A percentile compares a stretch with the other conserved stretches of the same genome.
Conservation (phyloP, 2,888 invertebrate genomes). For the Brachynemurus nebulosus region DNA sequence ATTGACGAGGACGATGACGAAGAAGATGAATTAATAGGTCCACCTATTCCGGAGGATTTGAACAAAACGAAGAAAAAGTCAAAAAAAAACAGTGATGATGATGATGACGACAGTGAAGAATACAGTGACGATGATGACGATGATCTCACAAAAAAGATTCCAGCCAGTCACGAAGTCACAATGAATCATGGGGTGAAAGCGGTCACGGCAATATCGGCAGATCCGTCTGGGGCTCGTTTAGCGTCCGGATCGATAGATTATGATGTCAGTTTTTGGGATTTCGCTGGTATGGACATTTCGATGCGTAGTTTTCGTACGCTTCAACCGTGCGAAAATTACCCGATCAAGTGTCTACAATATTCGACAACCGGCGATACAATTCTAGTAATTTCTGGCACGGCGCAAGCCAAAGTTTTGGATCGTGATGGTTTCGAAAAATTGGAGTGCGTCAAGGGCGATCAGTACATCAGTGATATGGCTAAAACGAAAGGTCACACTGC, state of each 20-base stretch:
- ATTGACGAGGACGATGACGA: constrained; percentile 26
- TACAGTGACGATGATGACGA: constrained; percentile 26
- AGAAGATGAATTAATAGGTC: constrained; percentile 47
- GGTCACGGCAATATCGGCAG: constrained; percentile 78
- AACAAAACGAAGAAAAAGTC: constrained; percentile 20
- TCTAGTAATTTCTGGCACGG: constrained; percentile 81
- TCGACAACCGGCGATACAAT: constrained; percentile 90
- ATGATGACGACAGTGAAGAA: constrained; percentile 25
- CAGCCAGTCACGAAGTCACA: constrained; percentile 60
- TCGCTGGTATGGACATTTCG: constrained; percentile 93
- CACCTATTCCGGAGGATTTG: constrained; percentile 35
- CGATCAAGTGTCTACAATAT: constrained; percentile 79
- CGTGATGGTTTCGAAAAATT: constrained; percentile 87
- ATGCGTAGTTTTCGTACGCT: constrained; percentile 82
- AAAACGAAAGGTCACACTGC: constrained; percentile 91
- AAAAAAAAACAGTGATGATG: constrained; percentile 19
- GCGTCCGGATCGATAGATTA: constrained; percentile 92
- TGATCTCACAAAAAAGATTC: constrained; percentile 45
- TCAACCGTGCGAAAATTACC: constrained; percentile 93
- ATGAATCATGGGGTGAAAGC: constrained; percentile 86
- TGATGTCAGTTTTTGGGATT: constrained; percentile 96
- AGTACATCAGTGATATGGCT: constrained; percentile 90
- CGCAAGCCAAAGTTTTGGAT: constrained; percentile 87
- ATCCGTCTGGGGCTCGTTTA: constrained; percentile 84
- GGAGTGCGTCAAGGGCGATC: constrained; percentile 90